These are phyloP conservation scores for Triplophysa dalaica DNA, from an alignment of 2,113 vertebrate species.

Conservation along the genomic window DNA sequence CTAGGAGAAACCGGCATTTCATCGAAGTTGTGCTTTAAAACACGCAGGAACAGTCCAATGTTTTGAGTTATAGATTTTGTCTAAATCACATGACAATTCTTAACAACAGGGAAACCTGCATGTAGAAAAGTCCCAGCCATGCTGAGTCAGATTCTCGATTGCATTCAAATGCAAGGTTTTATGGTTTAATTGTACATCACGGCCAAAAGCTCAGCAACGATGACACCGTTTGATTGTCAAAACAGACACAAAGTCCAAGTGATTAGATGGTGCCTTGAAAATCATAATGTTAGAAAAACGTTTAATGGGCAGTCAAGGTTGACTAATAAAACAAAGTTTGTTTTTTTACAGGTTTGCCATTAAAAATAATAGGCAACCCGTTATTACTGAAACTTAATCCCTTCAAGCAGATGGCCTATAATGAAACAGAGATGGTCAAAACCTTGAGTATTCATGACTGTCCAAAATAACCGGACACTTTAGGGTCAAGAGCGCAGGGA, in stretches of 20 bases:
- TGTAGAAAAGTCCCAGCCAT: background rate
- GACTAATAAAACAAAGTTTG: conserved; percentile 27
- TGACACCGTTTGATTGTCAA: background rate
- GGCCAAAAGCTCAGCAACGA: conserved; percentile 9
- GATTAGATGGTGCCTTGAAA: conserved; percentile 21
- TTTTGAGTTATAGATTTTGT: too few relatives aligned
- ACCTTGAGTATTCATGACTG: background rate
- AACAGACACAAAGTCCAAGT: conserved; percentile 10
- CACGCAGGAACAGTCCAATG: too few relatives aligned
- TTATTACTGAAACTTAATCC: conserved; percentile 13
- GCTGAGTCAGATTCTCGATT: background rate
- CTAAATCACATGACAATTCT: too few relatives aligned
- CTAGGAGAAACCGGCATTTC: too few relatives aligned
- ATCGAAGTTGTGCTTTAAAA: too few relatives aligned
- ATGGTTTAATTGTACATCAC: background rate
- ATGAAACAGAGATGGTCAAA: conserved; percentile 5
- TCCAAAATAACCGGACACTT: background rate
- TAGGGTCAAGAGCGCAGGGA: background rate
- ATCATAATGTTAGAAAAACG: background rate
- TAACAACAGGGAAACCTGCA: background rate
- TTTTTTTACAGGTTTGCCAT: conserved; percentile 25
- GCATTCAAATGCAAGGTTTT: conserved; percentile 42
- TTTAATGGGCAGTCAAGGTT: background rate
- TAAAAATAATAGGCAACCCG: conserved; percentile 16
- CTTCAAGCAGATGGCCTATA: background rate